Conservation (phyloP, 1,140 invertebrate species). For the Subanguina moxae region DNA sequence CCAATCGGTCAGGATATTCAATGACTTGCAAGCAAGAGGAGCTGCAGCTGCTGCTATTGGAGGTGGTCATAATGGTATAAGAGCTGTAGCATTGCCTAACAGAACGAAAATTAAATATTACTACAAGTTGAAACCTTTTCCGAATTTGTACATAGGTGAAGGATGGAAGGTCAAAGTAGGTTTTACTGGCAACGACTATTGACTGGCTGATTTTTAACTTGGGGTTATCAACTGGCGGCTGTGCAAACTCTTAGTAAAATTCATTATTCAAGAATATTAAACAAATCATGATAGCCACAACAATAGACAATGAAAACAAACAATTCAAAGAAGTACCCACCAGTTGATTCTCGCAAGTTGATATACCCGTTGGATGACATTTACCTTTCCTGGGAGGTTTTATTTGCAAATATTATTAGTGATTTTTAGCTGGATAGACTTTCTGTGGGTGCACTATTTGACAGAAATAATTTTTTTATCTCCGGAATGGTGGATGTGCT, state of each 20-base stretch:
- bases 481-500: conserved; percentile 80
- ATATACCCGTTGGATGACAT: too few relatives aligned
- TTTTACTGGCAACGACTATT: too few relatives aligned
- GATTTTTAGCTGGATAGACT: conserved; percentile 63
- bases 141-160: conserved; percentile 18
- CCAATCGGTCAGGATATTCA: background rate
- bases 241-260: too few relatives aligned
- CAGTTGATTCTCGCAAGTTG: too few relatives aligned
- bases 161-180: conserved; percentile 26
- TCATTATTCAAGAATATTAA: too few relatives aligned
- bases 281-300: too few relatives aligned
- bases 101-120: conserved; percentile 47
- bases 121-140: conserved; percentile 46
- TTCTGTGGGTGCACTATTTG: conserved; percentile 82
- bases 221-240: background rate
- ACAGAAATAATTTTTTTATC: conserved; percentile 76
- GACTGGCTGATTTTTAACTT: too few relatives aligned
- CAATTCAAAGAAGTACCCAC: too few relatives aligned
- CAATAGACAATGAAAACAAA: too few relatives aligned
- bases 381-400: too few relatives aligned
- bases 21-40: background rate
- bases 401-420: background rate
- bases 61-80: conserved; percentile 6
- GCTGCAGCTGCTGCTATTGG: background rate
- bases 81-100: conserved; percentile 18